A percentile compares a stretch with the other conserved stretches of the same genome.
phyloP scores from a whole-genome alignment of 2,888 invertebrate species.

The Therioaphis trifolii region DNA sequence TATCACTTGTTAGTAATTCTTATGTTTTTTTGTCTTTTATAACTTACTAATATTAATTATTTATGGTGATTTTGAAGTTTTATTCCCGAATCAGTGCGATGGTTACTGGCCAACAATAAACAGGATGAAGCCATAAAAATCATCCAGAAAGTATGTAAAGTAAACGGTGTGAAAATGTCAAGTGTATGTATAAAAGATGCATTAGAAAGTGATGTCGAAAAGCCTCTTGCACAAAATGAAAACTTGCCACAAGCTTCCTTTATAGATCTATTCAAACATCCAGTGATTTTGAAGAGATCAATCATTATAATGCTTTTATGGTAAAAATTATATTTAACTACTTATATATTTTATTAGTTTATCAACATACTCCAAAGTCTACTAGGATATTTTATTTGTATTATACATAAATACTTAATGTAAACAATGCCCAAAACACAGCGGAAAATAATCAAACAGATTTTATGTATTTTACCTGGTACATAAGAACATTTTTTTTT shows the following conservation, averaged over 20 bases:
- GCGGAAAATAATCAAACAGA: too few relatives aligned
- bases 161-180: slow-evolving; percentile 74
- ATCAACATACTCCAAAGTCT: too few relatives aligned
- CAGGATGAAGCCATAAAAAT: slow-evolving; percentile 74
- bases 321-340: slow-evolving; percentile 70
- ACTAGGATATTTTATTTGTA: too few relatives aligned
- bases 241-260: slow-evolving; percentile 64
- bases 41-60: neutral
- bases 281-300: slow-evolving; percentile 75
- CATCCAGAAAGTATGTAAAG: slow-evolving; percentile 75
- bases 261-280: slow-evolving; percentile 71
- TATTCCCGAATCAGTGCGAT: slow-evolving; percentile 80
- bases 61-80: slow-evolving; percentile 69
- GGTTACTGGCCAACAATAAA: slow-evolving; percentile 77
- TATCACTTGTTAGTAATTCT: slow-evolving; percentile 74
- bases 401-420: too few relatives aligned
- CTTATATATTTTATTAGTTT: too few relatives aligned
- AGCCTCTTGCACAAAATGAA: slow-evolving; percentile 28
- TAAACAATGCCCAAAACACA: too few relatives aligned
- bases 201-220: slow-evolving; percentile 68
- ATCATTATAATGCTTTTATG: slow-evolving; percentile 81
- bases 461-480: too few relatives aligned
- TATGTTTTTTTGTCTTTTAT: neutral
- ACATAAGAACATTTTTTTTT: too few relatives aligned
- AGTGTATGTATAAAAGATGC: slow-evolving; percentile 72